Evolutionary conservation across 2,797 vertebrate genomes (phyloP).

Genomic region (Sternotherus odoratus): DNA sequence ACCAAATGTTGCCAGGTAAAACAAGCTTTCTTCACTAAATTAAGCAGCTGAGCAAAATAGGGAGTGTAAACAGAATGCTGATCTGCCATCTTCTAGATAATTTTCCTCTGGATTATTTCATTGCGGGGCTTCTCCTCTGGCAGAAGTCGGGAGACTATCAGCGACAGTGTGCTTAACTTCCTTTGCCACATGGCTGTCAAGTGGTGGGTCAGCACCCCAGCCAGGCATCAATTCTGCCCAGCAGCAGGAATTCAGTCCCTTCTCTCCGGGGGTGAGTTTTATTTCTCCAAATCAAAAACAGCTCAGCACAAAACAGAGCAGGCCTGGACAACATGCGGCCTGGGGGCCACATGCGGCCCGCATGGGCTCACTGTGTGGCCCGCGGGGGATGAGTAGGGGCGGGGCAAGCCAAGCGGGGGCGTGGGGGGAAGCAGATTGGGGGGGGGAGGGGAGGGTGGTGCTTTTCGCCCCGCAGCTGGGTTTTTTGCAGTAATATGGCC

Average conservation of each 20-base stretch:
- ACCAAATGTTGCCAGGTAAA: neutral
- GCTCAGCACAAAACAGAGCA: too few relatives aligned
- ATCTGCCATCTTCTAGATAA: neutral
- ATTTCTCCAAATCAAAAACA: neutral
- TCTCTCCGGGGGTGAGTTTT: neutral
- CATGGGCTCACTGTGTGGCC: too few relatives aligned
- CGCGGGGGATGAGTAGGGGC: too few relatives aligned
- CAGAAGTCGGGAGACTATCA: neutral
- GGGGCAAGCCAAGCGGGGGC: too few relatives aligned
- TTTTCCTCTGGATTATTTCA: neutral
- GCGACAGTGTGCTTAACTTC: neutral
- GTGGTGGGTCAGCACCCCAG: neutral
- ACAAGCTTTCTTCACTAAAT: accelerated
- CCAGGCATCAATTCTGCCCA: neutral
- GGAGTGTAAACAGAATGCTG: neutral
- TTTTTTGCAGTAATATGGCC: too few relatives aligned
- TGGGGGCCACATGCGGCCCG: too few relatives aligned
- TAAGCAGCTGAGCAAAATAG: neutral
- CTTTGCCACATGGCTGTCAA: neutral
- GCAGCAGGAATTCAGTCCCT: neutral
- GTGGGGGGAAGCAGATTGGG: too few relatives aligned
- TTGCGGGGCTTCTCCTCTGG: neutral
- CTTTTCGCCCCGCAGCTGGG: too few relatives aligned
- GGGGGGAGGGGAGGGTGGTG: too few relatives aligned
- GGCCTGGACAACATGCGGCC: too few relatives aligned